These are phyloP conservation scores for Gastrophysa polygoni DNA, from an alignment of 2,888 invertebrate species.

Conservation along the genomic window DNA sequence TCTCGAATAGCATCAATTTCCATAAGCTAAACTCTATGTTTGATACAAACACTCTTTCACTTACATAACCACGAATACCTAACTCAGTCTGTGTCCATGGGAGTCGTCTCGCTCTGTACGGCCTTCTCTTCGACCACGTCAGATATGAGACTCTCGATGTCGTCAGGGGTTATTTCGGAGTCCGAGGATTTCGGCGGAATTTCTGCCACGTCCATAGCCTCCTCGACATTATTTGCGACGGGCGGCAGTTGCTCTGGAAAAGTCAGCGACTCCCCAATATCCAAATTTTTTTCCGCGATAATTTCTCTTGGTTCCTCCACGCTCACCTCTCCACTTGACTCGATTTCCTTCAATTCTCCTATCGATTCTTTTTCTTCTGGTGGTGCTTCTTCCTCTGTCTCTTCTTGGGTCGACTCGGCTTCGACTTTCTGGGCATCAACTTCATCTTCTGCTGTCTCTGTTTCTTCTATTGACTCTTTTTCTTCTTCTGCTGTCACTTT, in stretches of 20 bases:
- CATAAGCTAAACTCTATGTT: conserved; percentile 24
- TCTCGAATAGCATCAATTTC: conserved; percentile 15
- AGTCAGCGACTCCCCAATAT: neutral
- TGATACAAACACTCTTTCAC: conserved; percentile 32
- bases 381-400: conserved; percentile 5
- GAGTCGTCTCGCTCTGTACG: conserved; percentile 16
- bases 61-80: conserved; percentile 3
- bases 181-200: neutral
- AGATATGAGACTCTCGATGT: conserved; percentile 31
- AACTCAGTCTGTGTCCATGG: conserved; percentile 34
- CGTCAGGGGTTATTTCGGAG: conserved; percentile 31
- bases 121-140: conserved; percentile 26
- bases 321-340: neutral
- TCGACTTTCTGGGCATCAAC: conserved; percentile 6
- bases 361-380: conserved; percentile 15
- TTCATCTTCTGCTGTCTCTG: conserved; percentile 5
- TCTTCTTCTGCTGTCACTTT: conserved; percentile 1
- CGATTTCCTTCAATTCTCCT: neutral
- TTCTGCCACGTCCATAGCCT: conserved; percentile 12
- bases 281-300: conserved; percentile 1
- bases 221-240: conserved; percentile 6
- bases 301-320: neutral
- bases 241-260: neutral
- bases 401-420: conserved; percentile 10
- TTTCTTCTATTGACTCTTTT: conserved; percentile 3